Evolutionary conservation across 2,888 invertebrate species (phyloP).

Genomic region (Stenodera caucasica): DNA sequence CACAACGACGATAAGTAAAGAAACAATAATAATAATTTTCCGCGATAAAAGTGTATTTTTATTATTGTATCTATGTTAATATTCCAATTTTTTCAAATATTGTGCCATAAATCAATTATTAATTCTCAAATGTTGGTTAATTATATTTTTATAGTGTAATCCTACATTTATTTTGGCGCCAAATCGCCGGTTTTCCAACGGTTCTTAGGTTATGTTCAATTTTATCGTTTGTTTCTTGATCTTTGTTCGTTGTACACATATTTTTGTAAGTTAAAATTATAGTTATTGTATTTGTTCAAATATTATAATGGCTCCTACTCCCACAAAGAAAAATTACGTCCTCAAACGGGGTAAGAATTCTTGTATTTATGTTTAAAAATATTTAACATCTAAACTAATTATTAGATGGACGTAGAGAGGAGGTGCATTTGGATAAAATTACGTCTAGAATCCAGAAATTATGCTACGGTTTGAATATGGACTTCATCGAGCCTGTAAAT

Average conservation of each 20-base stretch:
- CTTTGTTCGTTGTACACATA: not conserved
- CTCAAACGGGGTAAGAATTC: conserved; percentile 57
- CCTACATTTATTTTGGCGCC: too few relatives aligned
- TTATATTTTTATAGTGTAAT: too few relatives aligned
- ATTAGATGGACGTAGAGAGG: conserved; percentile 85
- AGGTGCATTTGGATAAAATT: conserved; percentile 96
- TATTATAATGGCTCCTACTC: conserved; percentile 56
- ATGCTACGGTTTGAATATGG: conserved; percentile 94
- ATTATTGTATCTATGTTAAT: too few relatives aligned
- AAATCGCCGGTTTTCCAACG: too few relatives aligned
- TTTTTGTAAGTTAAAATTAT: not conserved
- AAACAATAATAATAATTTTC: conserved; percentile 8
- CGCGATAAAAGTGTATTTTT: not conserved
- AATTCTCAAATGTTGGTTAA: too few relatives aligned
- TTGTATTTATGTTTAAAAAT: not conserved
- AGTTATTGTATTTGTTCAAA: not conserved
- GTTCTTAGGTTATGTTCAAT: not conserved
- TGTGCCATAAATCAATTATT: too few relatives aligned
- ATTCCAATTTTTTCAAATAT: too few relatives aligned
- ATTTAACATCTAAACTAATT: conserved; percentile 15
- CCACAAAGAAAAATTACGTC: conserved; percentile 57
- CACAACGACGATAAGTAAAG: not conserved
- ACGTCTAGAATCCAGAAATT: conserved; percentile 93
- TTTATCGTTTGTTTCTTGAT: not conserved
- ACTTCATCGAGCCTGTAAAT: conserved; percentile 94